Percentiles rank a stretch among this genome's conserved stretches.
These are phyloP conservation scores for Synergus umbraculus DNA, from an alignment of 2,888 invertebrate species.

Conservation along the genomic window DNA sequence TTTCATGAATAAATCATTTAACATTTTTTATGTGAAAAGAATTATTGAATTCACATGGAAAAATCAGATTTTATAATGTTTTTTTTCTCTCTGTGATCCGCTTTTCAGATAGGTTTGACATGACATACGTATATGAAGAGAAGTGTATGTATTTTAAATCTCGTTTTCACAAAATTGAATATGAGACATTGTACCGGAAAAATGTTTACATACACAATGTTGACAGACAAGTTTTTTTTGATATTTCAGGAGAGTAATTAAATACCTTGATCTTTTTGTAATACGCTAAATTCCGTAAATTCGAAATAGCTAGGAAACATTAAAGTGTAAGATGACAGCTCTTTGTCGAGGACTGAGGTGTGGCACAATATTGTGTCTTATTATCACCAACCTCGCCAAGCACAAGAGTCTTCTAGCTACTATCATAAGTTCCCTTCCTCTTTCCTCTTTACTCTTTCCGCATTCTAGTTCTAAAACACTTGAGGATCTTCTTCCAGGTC, in stretches of 20 bases:
- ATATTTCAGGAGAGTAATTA: neutral
- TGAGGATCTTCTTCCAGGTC: slow-evolving; percentile 16
- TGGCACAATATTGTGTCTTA: slow-evolving; percentile 24
- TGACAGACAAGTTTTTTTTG: neutral
- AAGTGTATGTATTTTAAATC: slow-evolving; percentile 7
- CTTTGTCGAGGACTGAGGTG: neutral
- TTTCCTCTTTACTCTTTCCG: neutral
- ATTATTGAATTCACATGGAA: neutral
- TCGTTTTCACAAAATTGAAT: neutral
- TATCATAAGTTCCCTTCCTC: neutral
- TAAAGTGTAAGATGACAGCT: slow-evolving; percentile 10
- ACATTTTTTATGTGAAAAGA: neutral
- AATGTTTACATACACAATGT: neutral
- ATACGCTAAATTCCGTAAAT: neutral
- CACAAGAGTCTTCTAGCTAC: neutral
- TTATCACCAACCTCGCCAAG: slow-evolving; percentile 11
- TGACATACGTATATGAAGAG: neutral
- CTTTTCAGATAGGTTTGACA: too few relatives aligned
- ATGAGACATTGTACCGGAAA: neutral
- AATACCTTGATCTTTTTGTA: neutral
- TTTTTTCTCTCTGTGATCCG: neutral
- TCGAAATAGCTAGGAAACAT: neutral
- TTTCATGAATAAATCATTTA: slow-evolving; percentile 19
- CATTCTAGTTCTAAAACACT: slow-evolving; percentile 26
- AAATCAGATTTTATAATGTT: neutral